Conservation (phyloP, 2,113 vertebrate genomes). For the Xyliphius kryptos region DNA sequence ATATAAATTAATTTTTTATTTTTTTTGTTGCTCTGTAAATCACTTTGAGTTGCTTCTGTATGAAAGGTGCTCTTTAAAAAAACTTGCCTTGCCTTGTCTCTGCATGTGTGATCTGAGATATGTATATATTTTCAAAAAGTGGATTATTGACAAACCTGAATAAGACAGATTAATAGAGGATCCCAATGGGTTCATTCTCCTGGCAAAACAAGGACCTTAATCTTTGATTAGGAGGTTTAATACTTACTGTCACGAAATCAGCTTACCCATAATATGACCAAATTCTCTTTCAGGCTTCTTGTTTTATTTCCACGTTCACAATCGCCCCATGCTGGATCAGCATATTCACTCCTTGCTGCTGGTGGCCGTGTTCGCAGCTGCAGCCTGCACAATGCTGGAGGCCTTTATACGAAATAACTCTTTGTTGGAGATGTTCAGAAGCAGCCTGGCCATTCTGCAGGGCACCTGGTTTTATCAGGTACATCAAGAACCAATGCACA, state of each 20-base stretch:
- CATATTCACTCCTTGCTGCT: slow-evolving; percentile 87
- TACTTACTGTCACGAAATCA: neutral
- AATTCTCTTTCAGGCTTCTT: slow-evolving; percentile 69
- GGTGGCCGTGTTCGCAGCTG: slow-evolving; percentile 63
- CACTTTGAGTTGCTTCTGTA: too few species aligned
- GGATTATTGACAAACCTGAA: too few species aligned
- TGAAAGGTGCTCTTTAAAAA: too few species aligned
- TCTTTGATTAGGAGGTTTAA: too few species aligned
- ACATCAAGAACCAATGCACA: neutral
- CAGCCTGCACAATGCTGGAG: slow-evolving; percentile 65
- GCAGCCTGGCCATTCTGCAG: slow-evolving; percentile 76
- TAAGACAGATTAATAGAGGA: too few species aligned
- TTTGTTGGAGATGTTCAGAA: slow-evolving; percentile 75
- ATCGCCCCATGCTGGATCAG: slow-evolving; percentile 73
- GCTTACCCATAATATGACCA: neutral
- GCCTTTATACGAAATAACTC: slow-evolving; percentile 72
- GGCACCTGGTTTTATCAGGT: slow-evolving; percentile 98
- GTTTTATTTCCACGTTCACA: slow-evolving; percentile 82
- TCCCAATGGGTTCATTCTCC: too few species aligned
- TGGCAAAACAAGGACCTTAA: too few species aligned
- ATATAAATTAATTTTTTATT: too few species aligned
- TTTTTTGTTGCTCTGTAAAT: too few species aligned
- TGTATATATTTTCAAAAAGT: too few species aligned
- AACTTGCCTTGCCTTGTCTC: too few species aligned
- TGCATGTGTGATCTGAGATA: too few species aligned